Evolutionary conservation across 2,113 vertebrate genomes (phyloP), one percentile per base, ranked within the genome.

Genomic region (Siphamia tubifer): DNA sequence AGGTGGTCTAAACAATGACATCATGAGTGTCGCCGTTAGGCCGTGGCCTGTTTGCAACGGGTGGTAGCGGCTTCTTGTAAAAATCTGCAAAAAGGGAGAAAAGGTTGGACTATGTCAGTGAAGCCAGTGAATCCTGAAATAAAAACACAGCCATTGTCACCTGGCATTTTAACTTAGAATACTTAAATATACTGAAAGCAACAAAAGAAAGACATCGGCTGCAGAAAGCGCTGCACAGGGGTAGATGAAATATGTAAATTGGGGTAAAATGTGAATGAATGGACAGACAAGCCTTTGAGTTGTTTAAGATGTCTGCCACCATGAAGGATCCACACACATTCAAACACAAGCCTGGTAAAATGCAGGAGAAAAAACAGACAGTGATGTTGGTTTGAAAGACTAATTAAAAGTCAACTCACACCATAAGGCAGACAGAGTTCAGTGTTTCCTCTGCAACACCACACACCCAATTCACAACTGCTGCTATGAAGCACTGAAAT

Each of bases 61-160:
- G 92, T 13, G 93, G 92, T 53, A 94, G 92, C n/a, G 93, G 92
- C 79, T 93, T 93, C 80, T 88, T 92, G 89, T 71, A 88, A 87
- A 93, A 90, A n/a, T 94, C 93, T 94, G 92, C 38, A 60, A 74
- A 88, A 31, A 68, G 83, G 57, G 62, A n/a, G 78, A 71, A 77
- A 54, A 49, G 48, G 52, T 52, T 68, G 10, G 56, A 38, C 62
- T 30, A 19, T 8, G 27, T 87, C 77, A 88, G 54, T 21, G 39
- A 12, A 44, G 43, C 32, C 52, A 21, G 3, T 0, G 5, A 48
- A 32, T 11, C 15, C 62, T 81, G 49, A 23, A 63, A 60, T 4
- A 8, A 19, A 68, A 66, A 53, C 11, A 58, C 17, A 65, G 49
- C 25, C 43, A 55, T 27, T 16, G 23, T 15, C 24, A 25, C 15